phyloP scores from a whole-genome alignment of 1,140 invertebrate genomes.

The Bilobella aurantiaca region DNA sequence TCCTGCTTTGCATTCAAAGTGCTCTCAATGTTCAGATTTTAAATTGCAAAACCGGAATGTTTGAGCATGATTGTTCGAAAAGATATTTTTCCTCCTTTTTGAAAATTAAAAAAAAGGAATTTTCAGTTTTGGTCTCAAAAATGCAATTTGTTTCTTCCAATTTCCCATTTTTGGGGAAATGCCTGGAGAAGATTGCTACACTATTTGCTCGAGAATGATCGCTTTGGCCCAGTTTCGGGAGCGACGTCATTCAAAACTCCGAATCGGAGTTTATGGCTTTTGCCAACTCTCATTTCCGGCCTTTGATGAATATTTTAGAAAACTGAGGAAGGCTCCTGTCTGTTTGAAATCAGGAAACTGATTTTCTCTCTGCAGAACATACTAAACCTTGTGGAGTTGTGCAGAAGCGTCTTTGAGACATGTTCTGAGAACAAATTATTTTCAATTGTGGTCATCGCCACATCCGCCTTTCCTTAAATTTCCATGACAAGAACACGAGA shows the following conservation, averaged over 20 bases:
- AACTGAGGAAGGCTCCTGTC: neutral
- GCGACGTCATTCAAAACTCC: neutral
- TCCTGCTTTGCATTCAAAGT: neutral
- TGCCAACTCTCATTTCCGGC: constrained; percentile 2
- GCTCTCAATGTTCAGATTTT: neutral
- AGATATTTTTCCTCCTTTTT: no score
- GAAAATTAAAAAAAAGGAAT: no score
- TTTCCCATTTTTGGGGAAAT: neutral
- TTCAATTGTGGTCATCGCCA: no score
- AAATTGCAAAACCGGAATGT: neutral
- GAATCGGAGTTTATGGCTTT: neutral
- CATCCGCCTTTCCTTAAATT: no score
- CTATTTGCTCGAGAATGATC: neutral
- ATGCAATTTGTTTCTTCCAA: no score
- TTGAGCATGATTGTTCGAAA: neutral
- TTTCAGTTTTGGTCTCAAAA: no score
- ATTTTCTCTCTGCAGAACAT: no score
- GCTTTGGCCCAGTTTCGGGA: no score
- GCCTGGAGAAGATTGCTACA: neutral
- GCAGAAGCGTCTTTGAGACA: no score
- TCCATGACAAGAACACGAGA: no score
- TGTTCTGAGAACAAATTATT: no score
- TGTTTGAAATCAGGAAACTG: neutral
- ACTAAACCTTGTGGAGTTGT: no score
- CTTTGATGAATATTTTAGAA: constrained; percentile 1